Evolutionary conservation across 2,113 vertebrate genomes (phyloP).

Genomic region (Catharus minimus): DNA sequence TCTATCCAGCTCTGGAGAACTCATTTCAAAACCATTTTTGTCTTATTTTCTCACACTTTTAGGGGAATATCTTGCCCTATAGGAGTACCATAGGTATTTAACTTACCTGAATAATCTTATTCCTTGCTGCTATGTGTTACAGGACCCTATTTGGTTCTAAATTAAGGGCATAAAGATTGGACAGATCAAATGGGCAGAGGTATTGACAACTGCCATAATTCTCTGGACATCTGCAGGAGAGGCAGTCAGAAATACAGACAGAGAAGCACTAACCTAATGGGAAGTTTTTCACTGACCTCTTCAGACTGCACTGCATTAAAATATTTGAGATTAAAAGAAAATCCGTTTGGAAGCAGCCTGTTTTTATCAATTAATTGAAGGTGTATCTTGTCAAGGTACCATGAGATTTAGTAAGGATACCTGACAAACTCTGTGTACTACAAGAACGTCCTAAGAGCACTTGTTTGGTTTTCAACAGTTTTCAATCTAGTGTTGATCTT

Average conservation of each 20-base stretch:
- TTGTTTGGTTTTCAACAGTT: not conserved
- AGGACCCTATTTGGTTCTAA: not conserved
- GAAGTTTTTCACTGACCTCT: not conserved
- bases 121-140: not conserved
- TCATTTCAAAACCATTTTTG: not conserved
- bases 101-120: not conserved
- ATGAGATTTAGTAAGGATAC: not conserved
- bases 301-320: not conserved
- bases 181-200: not conserved
- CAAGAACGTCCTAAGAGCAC: not conserved
- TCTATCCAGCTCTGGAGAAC: not conserved
- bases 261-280: not conserved
- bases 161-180: not conserved
- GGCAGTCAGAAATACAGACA: not conserved
- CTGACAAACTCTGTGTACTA: not conserved
- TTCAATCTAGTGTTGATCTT: not conserved
- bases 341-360: not conserved
- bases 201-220: not conserved
- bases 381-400: not conserved
- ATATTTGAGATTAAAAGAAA: not conserved
- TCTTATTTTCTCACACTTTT: not conserved
- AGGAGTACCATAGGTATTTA: not conserved
- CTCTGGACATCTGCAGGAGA: not conserved
- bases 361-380: not conserved
- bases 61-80: not conserved